These are phyloP conservation scores for Gnathonemus longibarbis DNA, from an alignment of 2,113 vertebrate species.

Conservation along the genomic window DNA sequence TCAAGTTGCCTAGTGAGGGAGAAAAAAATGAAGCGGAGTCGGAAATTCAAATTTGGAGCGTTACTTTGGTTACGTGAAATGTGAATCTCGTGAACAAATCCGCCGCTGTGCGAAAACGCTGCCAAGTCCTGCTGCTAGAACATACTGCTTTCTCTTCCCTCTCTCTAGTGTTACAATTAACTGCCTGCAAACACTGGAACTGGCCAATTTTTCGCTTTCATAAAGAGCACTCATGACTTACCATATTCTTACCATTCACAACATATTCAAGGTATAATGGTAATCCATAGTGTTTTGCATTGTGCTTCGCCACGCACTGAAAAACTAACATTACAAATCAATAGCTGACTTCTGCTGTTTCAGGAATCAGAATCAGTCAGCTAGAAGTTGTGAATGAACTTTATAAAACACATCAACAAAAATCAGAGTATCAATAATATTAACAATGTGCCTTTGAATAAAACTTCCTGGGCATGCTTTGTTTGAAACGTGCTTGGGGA, in stretches of 20 bases:
- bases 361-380: background rate
- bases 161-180: background rate
- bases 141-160: background rate
- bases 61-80: conserved; percentile 24
- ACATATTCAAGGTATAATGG: background rate
- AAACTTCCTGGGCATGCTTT: background rate
- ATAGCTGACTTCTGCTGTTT: background rate
- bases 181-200: background rate
- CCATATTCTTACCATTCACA: background rate
- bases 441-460: background rate
- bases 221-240: background rate
- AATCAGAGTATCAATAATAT: background rate
- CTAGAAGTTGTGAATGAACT: background rate
- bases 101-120: background rate
- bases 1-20: conserved; percentile 40
- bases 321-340: background rate
- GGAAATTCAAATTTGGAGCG: conserved; percentile 53
- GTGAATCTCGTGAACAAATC: conserved; percentile 50
- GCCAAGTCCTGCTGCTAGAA: background rate
- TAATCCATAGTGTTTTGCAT: background rate
- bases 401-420: background rate
- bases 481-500: background rate
- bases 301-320: background rate
- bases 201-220: background rate
- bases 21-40: conserved; percentile 37